Base-by-base conservation (phyloP, 2,113 vertebrate genomes). In the Hippolais icterina region DNA sequence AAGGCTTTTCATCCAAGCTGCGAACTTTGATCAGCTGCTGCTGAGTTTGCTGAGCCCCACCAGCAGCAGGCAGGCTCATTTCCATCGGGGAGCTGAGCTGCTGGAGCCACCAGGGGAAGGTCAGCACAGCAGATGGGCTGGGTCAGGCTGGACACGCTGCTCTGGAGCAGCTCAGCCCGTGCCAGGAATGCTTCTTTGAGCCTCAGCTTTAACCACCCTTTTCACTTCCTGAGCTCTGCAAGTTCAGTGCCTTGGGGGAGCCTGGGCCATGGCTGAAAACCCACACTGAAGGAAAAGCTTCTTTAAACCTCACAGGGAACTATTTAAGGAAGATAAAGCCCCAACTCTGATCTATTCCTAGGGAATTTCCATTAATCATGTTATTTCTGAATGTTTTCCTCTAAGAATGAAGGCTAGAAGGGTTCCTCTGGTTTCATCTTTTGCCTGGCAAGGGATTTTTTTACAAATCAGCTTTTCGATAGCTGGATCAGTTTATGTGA, bases 1-100 rank as follows among this genome's bases (percentile, higher is more conserved):
- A 4, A 70, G 88, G 69, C 83, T 77, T 94, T 94, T 93, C 87
- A 60, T 47, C 47, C 39, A 50, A 89, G 64, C 89, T 89, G 69
- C 39, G 57, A 74, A 80, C 93, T 84, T 75, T 68, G 87, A 53
- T 83, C 76, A 84, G 69, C 79, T 79, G 94, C 89, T 93, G 94
- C 54, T 77, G 89, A 37, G 47, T 29, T 88, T 79, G 83, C 84
- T 57, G 87, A 60, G 96, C 85, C 50, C 49, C 19, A 0, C 22
- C 94, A 86, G 70, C 24, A 10, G 46, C 59, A 77, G 89, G 56
- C 53, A 63, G 89, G 89, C 65, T 96, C 74, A 18, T 89, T 84
- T 65, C 92, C 91, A 72, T 11, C 1, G 37, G 15, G 72, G 52
- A 17, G 24, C 1, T 0, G 60, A 82, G 24, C 54, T 29, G 85